Evolutionary conservation across 2,113 vertebrate species (phyloP).

Genomic region (Phocoena sinus): DNA sequence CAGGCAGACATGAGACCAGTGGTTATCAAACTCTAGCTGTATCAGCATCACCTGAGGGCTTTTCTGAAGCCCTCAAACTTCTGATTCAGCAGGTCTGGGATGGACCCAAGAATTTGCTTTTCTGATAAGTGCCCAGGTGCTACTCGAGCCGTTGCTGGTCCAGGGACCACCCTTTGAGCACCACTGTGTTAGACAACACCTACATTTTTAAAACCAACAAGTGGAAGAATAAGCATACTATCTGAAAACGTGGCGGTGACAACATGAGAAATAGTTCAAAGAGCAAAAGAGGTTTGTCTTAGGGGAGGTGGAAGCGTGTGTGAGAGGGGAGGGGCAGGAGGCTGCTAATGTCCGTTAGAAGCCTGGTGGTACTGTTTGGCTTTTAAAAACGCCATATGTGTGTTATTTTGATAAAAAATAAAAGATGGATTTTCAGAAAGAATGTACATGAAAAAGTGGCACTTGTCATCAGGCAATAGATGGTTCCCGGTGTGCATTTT

Average conservation of each 20-base stretch:
- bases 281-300: background rate
- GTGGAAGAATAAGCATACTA: background rate
- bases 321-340: too few relatives aligned
- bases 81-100: background rate
- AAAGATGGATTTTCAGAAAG: background rate
- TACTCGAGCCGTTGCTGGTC: rapidly evolving
- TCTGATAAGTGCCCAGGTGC: background rate
- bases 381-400: background rate
- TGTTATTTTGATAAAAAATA: background rate
- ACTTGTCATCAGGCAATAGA: too few relatives aligned
- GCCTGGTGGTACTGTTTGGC: too few relatives aligned
- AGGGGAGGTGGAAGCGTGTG: background rate
- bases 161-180: background rate
- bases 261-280: background rate
- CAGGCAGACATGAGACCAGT: too few relatives aligned
- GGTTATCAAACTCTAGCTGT: rapidly evolving
- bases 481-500: background rate
- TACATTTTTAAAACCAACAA: too few relatives aligned
- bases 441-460: rapidly evolving
- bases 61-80: background rate
- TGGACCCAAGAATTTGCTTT: background rate
- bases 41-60: background rate
- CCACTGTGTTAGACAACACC: background rate
- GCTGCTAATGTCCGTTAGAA: background rate
- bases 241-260: background rate